phyloP scores from a whole-genome alignment of 2,888 invertebrate genomes.

The Tetranychus piercei region DNA sequence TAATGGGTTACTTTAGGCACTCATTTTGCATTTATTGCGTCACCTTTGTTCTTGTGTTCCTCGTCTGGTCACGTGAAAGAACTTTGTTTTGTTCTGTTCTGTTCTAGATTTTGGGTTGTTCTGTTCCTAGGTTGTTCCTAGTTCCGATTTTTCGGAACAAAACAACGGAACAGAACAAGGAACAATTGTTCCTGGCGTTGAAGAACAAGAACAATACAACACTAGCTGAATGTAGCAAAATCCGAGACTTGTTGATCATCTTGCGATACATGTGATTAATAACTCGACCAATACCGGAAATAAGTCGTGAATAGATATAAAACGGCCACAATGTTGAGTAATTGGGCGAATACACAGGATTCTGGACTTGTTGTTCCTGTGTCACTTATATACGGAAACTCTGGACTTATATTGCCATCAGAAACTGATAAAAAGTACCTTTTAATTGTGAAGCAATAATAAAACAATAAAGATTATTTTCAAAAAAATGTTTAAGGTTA shows the following conservation, averaged over 20 bases:
- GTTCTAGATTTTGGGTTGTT: too few relatives aligned
- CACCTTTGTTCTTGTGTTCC: too few relatives aligned
- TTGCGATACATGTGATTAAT: slow-evolving; percentile 38
- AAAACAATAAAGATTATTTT: slow-evolving; percentile 2
- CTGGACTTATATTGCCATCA: slow-evolving; percentile 24
- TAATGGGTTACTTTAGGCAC: too few relatives aligned
- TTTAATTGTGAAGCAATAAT: slow-evolving; percentile 17
- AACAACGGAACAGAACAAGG: too few relatives aligned
- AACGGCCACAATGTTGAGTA: slow-evolving; percentile 49
- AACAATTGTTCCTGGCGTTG: too few relatives aligned
- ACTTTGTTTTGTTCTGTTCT: too few relatives aligned
- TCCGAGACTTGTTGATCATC: slow-evolving; percentile 34
- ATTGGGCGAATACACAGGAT: slow-evolving; percentile 56
- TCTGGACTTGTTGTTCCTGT: slow-evolving; percentile 48
- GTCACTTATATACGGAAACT: slow-evolving; percentile 27
- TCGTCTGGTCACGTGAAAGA: too few relatives aligned
- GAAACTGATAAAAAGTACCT: slow-evolving; percentile 25
- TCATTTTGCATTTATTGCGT: too few relatives aligned
- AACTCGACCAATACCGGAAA: slow-evolving; percentile 26
- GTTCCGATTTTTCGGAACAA: too few relatives aligned
- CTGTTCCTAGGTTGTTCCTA: too few relatives aligned
- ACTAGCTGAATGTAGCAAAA: too few relatives aligned
- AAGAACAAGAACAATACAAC: too few relatives aligned
- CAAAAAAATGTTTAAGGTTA: not conserved
- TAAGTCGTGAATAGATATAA: slow-evolving; percentile 30